A percentile compares a stretch with the other conserved stretches of the same genome.
Evolutionary conservation across 23 tunicate species (phyloP).

Genomic region (Phallusia fumigata): DNA sequence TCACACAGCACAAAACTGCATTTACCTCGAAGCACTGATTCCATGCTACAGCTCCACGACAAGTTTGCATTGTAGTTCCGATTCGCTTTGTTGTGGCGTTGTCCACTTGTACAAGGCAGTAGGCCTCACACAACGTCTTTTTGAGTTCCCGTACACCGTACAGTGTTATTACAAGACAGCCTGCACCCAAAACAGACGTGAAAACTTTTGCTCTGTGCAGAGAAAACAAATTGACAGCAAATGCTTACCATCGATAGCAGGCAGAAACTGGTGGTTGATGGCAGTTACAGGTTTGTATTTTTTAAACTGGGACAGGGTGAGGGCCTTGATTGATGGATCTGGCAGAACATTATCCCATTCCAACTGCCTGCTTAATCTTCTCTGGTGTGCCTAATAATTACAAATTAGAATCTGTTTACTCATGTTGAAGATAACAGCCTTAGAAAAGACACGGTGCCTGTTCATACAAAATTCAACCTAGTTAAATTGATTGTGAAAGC

Average conservation of each 20-base stretch:
- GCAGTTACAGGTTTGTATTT: conserved; percentile 68
- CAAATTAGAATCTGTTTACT: neutral
- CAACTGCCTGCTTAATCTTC: conserved; percentile 70
- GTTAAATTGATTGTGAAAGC: too few species aligned
- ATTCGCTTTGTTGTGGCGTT: conserved; percentile 66
- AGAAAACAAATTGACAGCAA: neutral
- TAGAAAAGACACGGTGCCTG: neutral
- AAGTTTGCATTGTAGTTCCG: conserved; percentile 87
- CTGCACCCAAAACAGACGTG: conserved; percentile 19
- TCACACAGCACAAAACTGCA: too few species aligned
- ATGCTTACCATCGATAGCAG: conserved; percentile 57
- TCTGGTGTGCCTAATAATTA: conserved; percentile 52
- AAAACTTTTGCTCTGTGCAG: neutral
- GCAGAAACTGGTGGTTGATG: neutral
- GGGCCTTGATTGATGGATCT: conserved; percentile 50
- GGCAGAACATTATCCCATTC: conserved; percentile 33
- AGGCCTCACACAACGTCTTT: conserved; percentile 82
- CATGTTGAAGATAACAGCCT: neutral
- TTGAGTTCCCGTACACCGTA: conserved; percentile 90
- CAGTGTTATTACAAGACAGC: conserved; percentile 82
- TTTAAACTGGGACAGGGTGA: conserved; percentile 70
- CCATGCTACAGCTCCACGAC: conserved; percentile 87
- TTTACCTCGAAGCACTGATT: conserved; percentile 95
- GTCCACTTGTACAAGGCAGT: conserved; percentile 91
- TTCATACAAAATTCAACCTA: too few species aligned